A percentile compares a stretch with the other conserved stretches of the same genome.
These are phyloP conservation scores for Archips crataeganus DNA, from an alignment of 2,888 invertebrate species.

Conservation along the genomic window DNA sequence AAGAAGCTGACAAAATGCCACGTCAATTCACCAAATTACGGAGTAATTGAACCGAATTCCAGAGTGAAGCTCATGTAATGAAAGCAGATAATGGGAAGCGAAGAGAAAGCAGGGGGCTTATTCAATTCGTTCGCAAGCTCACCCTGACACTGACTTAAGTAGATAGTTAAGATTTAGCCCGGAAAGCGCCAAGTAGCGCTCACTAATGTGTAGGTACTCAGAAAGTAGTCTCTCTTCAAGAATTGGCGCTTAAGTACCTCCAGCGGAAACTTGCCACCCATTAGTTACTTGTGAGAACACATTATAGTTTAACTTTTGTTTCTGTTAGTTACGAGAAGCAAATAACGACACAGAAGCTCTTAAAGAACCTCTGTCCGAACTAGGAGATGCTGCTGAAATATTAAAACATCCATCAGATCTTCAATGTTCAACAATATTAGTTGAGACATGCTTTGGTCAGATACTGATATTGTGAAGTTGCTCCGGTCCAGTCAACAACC, in stretches of 20 bases:
- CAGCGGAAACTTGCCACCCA: conserved; percentile 77
- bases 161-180: conserved; percentile 81
- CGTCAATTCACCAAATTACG: conserved; percentile 78
- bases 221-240: conserved; percentile 78
- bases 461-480: conserved; percentile 34
- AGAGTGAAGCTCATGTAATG: conserved; percentile 79
- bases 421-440: conserved; percentile 23
- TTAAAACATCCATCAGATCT: conserved; percentile 24
- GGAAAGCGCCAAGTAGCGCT: conserved; percentile 68
- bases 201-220: conserved; percentile 77
- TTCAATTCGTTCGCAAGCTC: conserved; percentile 74
- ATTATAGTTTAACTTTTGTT: conserved; percentile 81
- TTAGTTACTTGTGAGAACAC: conserved; percentile 80
- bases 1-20: conserved; percentile 78
- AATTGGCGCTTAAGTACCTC: conserved; percentile 81
- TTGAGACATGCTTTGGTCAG: conserved; percentile 20
- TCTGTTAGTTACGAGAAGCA: conserved; percentile 64
- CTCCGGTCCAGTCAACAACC: conserved; percentile 69
- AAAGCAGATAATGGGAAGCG: conserved; percentile 77
- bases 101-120: conserved; percentile 69
- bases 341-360: conserved; percentile 52
- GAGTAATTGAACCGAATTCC: conserved; percentile 80
- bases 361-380: conserved; percentile 6
- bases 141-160: conserved; percentile 77
- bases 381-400: conserved; percentile 26